These are phyloP conservation scores for Amblyteles armatorius DNA, from an alignment of 2,888 invertebrate species.

Conservation along the genomic window DNA sequence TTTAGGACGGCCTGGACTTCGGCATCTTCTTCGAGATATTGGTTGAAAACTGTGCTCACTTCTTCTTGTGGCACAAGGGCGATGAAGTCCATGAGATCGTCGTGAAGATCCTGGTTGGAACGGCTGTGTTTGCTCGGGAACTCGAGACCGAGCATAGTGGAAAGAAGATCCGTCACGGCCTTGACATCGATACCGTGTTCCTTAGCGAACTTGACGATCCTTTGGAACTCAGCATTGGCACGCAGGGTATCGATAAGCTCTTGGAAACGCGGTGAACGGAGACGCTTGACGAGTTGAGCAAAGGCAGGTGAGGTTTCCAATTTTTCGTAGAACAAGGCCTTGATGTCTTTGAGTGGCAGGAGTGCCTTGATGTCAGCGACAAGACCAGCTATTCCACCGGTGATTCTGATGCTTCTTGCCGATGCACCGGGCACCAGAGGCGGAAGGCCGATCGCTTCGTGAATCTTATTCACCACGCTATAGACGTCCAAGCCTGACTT, in stretches of 20 bases:
- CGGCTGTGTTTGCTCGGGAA: conserved; percentile 46
- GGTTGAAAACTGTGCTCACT: conserved; percentile 41
- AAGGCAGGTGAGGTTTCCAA: conserved; percentile 74
- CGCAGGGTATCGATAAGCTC: conserved; percentile 68
- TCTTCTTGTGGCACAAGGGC: conserved; percentile 65
- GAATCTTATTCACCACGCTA: conserved; percentile 66
- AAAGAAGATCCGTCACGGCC: conserved; percentile 58
- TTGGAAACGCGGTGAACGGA: conserved; percentile 72
- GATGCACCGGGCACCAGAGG: conserved; percentile 45
- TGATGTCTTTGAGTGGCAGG: conserved; percentile 76
- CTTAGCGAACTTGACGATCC: conserved; percentile 54
- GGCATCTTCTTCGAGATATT: conserved; percentile 58
- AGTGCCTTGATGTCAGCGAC: conserved; percentile 72
- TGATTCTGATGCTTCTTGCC: conserved; percentile 15
- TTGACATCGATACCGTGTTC: conserved; percentile 61
- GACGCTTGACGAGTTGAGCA: conserved; percentile 68
- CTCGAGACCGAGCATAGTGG: conserved; percentile 62
- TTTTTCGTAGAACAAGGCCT: conserved; percentile 75
- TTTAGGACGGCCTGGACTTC: conserved; percentile 64
- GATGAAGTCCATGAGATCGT: conserved; percentile 63
- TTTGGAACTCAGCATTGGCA: conserved; percentile 64
- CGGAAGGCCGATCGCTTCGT: conserved; percentile 71
- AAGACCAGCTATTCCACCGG: conserved; percentile 75
- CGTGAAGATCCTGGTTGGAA: conserved; percentile 5
- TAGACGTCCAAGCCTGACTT: conserved; percentile 73